Evolutionary conservation across 2,113 vertebrate genomes (phyloP).

Genomic region (Pelecanus crispus): DNA sequence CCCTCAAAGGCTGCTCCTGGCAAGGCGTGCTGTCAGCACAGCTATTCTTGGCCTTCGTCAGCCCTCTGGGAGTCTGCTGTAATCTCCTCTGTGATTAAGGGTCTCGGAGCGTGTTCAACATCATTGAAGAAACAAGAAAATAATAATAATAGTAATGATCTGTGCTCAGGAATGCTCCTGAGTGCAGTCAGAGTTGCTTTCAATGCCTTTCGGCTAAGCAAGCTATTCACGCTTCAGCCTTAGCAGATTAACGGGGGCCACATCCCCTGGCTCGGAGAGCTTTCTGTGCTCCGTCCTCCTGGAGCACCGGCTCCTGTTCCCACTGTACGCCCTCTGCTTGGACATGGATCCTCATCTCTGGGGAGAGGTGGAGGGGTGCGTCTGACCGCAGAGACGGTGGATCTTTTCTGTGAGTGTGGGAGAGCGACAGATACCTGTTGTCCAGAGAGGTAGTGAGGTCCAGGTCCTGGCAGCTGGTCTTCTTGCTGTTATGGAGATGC

Average conservation of each 20-base stretch:
- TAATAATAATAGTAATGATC: neutral
- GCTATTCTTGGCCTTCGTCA: neutral
- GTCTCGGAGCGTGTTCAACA: neutral
- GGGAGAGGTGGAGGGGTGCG: neutral
- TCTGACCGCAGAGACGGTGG: rapidly evolving
- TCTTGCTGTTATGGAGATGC: neutral
- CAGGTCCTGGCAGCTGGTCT: neutral
- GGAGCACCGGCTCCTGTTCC: neutral
- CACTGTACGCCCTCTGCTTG: neutral
- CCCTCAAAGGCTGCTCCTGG: neutral
- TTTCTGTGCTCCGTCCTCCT: neutral
- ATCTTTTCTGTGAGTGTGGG: rapidly evolving
- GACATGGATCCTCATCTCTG: neutral
- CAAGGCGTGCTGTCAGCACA: neutral
- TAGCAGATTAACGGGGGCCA: neutral
- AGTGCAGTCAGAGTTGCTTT: neutral
- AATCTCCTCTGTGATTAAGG: neutral
- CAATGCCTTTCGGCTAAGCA: neutral
- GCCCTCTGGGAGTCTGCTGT: neutral
- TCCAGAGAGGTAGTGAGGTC: rapidly evolving
- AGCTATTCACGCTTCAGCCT: neutral
- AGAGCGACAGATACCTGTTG: rapidly evolving
- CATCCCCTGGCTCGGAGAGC: neutral
- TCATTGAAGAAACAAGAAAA: neutral
- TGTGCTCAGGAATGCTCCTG: neutral